A percentile compares a stretch with the other conserved stretches of the same genome.
Evolutionary conservation across 2,113 vertebrate species (phyloP).

Genomic region (Emberiza fucata): DNA sequence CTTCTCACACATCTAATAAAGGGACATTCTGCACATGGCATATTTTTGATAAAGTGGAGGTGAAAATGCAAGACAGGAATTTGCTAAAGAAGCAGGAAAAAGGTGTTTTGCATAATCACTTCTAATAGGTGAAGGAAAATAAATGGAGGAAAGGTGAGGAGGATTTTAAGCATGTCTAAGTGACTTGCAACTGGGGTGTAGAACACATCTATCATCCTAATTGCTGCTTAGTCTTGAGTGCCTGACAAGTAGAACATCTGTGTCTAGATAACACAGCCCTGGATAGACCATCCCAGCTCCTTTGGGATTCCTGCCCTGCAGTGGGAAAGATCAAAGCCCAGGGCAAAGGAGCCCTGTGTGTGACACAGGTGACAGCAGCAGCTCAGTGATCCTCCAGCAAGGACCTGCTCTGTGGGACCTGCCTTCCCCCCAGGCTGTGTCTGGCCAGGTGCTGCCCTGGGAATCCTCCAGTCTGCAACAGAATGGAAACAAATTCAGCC

Average conservation of each 20-base stretch:
- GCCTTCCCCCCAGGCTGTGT: no score
- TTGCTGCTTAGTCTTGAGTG: neutral
- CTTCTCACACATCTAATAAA: neutral
- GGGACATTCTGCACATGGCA: neutral
- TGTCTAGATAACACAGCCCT: neutral
- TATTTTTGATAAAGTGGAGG: neutral
- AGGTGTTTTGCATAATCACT: neutral
- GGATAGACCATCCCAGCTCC: neutral
- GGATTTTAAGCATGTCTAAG: neutral
- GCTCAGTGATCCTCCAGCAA: neutral
- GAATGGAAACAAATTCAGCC: neutral
- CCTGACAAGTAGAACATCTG: neutral
- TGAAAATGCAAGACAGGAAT: neutral
- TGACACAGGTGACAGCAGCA: neutral
- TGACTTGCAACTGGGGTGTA: neutral
- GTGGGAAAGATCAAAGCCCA: neutral
- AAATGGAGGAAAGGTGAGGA: neutral
- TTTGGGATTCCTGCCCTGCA: neutral
- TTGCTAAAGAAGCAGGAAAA: neutral
- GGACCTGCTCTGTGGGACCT: neutral
- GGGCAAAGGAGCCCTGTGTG: fast-evolving
- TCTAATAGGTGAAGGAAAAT: neutral
- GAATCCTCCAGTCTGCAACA: no score
- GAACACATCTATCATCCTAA: neutral
- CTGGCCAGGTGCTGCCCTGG: neutral